Base-by-base conservation (phyloP, 1,140 invertebrate species). In the Wasmannia auropunctata region DNA sequence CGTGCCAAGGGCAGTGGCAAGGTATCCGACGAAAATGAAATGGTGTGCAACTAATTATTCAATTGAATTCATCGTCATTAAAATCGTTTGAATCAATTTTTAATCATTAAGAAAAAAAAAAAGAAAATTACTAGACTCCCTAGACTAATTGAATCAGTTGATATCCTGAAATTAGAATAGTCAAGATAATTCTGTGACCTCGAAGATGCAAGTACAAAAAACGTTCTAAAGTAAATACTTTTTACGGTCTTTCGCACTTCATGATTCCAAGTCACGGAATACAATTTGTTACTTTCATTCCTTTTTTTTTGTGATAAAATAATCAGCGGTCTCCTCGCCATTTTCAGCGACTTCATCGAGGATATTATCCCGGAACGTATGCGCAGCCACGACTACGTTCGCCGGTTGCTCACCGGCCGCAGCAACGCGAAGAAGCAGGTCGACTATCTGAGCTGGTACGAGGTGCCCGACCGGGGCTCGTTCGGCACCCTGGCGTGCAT, bases 401-500 rank as follows among this genome's bases (percentile, higher is more conserved):
- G 96, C 14, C 96, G 96, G 86, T 92, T 97, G 58, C 88, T 97
- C 28, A 93, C 95, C 79, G 96, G 96, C 1, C 94, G 96, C 34
- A 96, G 96, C 88, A 96, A 95, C 87, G 94, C 95, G 56, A 94
- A 95, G 81, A 95, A 95, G 81, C 95, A 96, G 79, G 95, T 96
- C 77, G 96, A 96, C 72, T 95, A 95, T 76, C 95, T 96, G 58
- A 96, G 96, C 3, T 96, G 96, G 95, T 97, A 97, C 93, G 94
- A 95, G 16, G 96, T 97, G 87, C 96, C 96, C 3, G 96, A 96
- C 46, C 96, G 96, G 89, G 96, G 97, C 95, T 95, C 95, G 95
- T 83, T 91, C 92, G 97, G 97, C 84, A 96, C 97, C 95, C 95
- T 98, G 92, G 96, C 98, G 54, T 97, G 97, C 94, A 96, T 98